Evolutionary conservation across 1,140 invertebrate species (phyloP), one percentile per base, ranked within the genome.

Genomic region (Diorhabda elongata): DNA sequence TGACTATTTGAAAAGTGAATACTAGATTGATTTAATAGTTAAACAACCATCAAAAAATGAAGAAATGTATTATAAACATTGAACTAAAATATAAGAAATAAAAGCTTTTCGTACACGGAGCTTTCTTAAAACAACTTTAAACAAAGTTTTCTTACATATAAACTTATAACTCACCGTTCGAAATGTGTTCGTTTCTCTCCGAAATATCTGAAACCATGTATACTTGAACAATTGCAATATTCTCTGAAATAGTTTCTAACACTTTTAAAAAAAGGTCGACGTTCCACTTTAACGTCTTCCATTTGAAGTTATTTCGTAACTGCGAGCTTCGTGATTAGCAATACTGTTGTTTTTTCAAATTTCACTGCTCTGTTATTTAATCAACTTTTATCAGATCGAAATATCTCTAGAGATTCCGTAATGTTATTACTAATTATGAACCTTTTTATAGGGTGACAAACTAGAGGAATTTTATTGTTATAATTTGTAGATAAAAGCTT

Each of bases 161-260:
- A 52, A 8, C 47, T 8, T 52, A 52, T 26, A 26, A 26, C 4
- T 52, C 4, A 75, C 74, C 74, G 69, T 71, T 75, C 74, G 66
- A 78, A 70, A 26, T 70, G 71, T 42, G 78, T 79, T 6, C 81
- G 78, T 43, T 74, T 68, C 66, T 84, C 82, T 2, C 82, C 83
- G 61, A 85, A 73, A 73, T 84, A 85, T 71, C 82, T 75, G 1
- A 85, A 76, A 0, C 84, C 83, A 72, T 85, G 84, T 7, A 85
- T 78, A 44, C 83, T 82, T 4, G 80, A 80, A 59, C 79, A 80
- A 3, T 74, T 69, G 58, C 81, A 81, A 70, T 84, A 84, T 61
- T 84, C 82, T 42, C 71, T 73, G 26, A 79, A 73, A 64, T 78
- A 78, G 67, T 75, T 70, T 56, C 61, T 59, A 2, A 76, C 57